Conservation (phyloP, 1,140 invertebrate species). For the Atta texana region DNA sequence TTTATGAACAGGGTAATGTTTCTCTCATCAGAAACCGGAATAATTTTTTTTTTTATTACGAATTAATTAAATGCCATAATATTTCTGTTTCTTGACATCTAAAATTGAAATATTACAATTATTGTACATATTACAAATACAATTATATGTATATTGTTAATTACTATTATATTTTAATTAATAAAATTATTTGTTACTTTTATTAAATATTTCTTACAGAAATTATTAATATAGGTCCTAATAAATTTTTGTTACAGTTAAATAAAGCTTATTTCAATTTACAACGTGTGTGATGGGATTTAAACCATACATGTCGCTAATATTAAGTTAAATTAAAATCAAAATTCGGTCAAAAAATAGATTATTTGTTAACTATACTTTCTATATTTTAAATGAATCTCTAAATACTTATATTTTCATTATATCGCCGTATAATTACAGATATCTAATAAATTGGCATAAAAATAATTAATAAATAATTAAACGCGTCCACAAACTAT, state of each 20-base stretch:
- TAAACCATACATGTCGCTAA: not conserved
- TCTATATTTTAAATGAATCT: not conserved
- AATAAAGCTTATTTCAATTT: slow-evolving; percentile 6
- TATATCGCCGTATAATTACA: not conserved
- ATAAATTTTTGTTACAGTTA: not conserved
- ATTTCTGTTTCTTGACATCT: not conserved
- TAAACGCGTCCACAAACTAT: too few species aligned
- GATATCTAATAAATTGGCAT: too few species aligned
- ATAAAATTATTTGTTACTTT: not conserved
- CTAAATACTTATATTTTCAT: not conserved
- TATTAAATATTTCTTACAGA: slow-evolving; percentile 1
- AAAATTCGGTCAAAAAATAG: not conserved
- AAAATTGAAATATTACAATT: not conserved
- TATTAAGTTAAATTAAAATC: not conserved
- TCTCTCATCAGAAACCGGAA: not conserved
- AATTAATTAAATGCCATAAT: not conserved
- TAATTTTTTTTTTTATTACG: slow-evolving; percentile 15
- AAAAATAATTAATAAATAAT: not conserved
- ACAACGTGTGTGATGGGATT: not conserved
- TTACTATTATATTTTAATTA: not conserved
- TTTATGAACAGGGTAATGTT: not conserved
- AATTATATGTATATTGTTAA: not conserved
- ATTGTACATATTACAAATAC: not conserved
- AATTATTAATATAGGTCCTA: not conserved
- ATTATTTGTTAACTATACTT: not conserved